Percentiles rank a stretch among this genome's conserved stretches.
Conservation (phyloP, 2,888 invertebrate species). For the Periphyllus acericola region DNA sequence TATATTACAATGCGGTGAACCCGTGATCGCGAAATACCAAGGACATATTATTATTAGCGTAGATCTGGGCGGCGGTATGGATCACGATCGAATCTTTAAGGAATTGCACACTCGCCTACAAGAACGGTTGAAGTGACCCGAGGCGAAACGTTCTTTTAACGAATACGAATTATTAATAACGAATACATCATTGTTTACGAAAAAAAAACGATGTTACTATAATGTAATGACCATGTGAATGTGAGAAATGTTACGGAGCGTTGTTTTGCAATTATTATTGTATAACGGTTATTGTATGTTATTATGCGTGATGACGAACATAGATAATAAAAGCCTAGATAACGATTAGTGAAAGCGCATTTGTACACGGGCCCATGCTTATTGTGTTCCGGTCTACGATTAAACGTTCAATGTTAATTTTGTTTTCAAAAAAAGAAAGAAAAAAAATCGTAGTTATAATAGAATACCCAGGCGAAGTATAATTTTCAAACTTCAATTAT, state of each 20-base stretch:
- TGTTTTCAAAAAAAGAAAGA: constrained; percentile 32
- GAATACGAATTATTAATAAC: constrained; percentile 3
- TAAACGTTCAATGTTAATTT: constrained; percentile 20
- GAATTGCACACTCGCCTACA: not conserved
- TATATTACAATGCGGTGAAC: not conserved
- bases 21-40: constrained; percentile 24
- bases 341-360: constrained; percentile 60
- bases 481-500: not conserved
- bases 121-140: not conserved
- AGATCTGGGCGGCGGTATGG: not conserved
- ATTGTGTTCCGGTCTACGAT: constrained; percentile 37
- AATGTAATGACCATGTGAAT: not conserved
- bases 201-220: not conserved
- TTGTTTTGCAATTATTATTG: constrained; percentile 54
- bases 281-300: constrained; percentile 39
- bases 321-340: constrained; percentile 42
- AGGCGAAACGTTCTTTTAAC: not conserved
- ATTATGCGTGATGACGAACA: constrained; percentile 13
- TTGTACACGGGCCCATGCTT: not conserved
- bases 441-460: not conserved
- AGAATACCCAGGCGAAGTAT: not conserved
- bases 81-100: constrained; percentile 28
- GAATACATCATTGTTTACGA: not conserved
- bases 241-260: constrained; percentile 44
- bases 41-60: not conserved